Evolutionary conservation across 2,797 vertebrate species (phyloP).

Genomic region (Passerculus sandwichensis): DNA sequence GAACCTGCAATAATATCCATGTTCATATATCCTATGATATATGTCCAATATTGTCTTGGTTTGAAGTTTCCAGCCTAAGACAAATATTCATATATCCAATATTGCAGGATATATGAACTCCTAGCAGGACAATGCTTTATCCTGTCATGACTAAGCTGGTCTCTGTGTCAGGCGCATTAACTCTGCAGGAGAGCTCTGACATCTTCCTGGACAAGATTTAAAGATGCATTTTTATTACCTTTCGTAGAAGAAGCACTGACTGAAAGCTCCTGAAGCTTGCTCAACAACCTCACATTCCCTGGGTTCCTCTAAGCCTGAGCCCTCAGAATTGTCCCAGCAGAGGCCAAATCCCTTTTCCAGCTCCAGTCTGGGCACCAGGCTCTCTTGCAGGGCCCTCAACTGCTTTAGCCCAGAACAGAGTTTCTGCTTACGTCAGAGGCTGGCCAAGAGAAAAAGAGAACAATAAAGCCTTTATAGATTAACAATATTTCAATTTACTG

Average conservation of each 20-base stretch:
- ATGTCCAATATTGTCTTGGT: neutral
- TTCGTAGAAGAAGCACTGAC: neutral
- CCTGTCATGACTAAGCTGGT: neutral
- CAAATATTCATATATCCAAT: neutral
- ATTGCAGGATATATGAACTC: neutral
- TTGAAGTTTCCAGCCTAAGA: neutral
- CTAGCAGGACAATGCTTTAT: neutral
- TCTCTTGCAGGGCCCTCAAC: neutral
- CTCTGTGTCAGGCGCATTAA: neutral
- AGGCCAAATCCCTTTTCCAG: constrained; percentile 33
- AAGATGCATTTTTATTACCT: constrained; percentile 13
- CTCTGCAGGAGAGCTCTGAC: constrained; percentile 4
- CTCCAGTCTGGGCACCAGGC: neutral
- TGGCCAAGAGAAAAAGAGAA: constrained; percentile 28
- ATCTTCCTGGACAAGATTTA: constrained; percentile 13
- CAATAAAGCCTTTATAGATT: constrained; percentile 41
- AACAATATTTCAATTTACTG: constrained; percentile 49
- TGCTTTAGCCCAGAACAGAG: constrained; percentile 32
- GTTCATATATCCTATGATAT: neutral
- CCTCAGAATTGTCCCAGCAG: constrained; percentile 3
- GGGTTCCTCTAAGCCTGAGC: constrained; percentile 5
- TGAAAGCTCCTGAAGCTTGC: constrained; percentile 9
- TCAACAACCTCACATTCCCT: neutral
- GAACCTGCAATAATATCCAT: neutral
- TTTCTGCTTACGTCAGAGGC: constrained; percentile 20